These are phyloP conservation scores for Meloidogyne exigua DNA, from an alignment of 1,140 invertebrate genomes.

Conservation along the genomic window DNA sequence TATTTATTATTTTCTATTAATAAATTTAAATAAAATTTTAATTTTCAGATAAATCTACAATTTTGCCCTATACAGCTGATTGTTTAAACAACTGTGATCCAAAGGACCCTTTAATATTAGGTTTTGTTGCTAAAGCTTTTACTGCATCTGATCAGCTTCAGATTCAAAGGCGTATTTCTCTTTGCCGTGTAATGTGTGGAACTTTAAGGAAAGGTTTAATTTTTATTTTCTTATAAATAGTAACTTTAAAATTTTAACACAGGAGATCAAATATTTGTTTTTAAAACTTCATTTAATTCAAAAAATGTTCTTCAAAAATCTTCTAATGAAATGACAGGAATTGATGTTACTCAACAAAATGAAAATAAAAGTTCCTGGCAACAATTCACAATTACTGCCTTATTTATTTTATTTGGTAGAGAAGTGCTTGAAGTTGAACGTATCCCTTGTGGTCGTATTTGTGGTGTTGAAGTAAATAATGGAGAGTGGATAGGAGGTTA, in stretches of 20 bases:
- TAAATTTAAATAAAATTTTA: too few species aligned
- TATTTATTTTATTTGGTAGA: slow-evolving; percentile 89
- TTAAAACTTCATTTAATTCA: slow-evolving; percentile 6
- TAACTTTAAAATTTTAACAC: background rate
- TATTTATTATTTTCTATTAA: too few species aligned
- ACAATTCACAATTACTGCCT: slow-evolving; percentile 70
- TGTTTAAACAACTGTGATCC: slow-evolving; percentile 31
- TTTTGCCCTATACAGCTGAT: background rate
- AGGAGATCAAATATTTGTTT: slow-evolving; percentile 2
- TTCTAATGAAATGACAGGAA: too few species aligned
- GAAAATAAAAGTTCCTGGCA: slow-evolving; percentile 1
- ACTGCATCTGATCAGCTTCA: slow-evolving; percentile 27
- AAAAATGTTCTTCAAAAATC: background rate
- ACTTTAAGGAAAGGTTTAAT: slow-evolving; percentile 41
- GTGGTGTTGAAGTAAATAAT: slow-evolving; percentile 76
- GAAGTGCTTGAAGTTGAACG: slow-evolving; percentile 79
- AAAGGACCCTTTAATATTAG: slow-evolving; percentile 8
- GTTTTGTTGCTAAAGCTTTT: slow-evolving; percentile 49
- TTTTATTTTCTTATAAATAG: background rate
- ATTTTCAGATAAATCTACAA: background rate
- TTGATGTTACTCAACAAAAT: too few species aligned
- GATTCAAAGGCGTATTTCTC: slow-evolving; percentile 35
- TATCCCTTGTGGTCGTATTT: slow-evolving; percentile 83
- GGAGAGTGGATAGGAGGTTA: slow-evolving; percentile 64
- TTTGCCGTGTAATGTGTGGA: slow-evolving; percentile 55